phyloP scores from a whole-genome alignment of 2,113 vertebrate genomes.

The Indicator indicator region DNA sequence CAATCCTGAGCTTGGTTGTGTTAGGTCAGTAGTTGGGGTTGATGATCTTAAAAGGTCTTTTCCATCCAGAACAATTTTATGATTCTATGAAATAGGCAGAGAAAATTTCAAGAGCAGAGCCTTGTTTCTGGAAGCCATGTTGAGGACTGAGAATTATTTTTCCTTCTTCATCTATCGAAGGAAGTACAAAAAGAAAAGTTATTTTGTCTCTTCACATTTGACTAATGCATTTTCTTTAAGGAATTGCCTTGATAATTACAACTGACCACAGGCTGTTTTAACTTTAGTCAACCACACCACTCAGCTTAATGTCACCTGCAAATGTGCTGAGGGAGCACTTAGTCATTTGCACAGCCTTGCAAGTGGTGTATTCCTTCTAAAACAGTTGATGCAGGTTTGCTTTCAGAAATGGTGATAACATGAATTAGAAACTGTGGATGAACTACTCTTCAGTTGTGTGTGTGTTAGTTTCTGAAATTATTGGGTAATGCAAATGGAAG shows the following conservation, averaged over 20 bases:
- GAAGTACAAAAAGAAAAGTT: background rate
- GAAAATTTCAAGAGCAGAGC: background rate
- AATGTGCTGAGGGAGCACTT: background rate
- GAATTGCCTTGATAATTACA: background rate
- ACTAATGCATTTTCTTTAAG: background rate
- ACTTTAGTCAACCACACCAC: background rate
- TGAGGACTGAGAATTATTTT: background rate
- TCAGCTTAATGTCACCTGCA: background rate
- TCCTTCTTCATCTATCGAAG: background rate
- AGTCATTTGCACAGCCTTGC: background rate
- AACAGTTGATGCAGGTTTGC: background rate
- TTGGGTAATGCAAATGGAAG: background rate
- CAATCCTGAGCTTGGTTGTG: too few relatives aligned
- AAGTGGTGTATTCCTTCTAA: background rate
- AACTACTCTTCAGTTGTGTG: background rate
- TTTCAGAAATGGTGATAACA: background rate
- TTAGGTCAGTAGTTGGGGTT: too few relatives aligned
- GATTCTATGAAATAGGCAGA: background rate
- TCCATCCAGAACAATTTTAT: too few relatives aligned
- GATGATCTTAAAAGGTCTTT: too few relatives aligned
- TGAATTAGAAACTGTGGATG: background rate
- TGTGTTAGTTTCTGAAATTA: background rate
- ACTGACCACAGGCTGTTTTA: background rate
- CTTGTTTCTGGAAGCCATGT: background rate
- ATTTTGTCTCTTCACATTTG: background rate